A percentile compares a stretch with the other conserved stretches of the same genome.
phyloP scores from a whole-genome alignment of 2,113 vertebrate genomes.

The Geococcyx californianus region DNA sequence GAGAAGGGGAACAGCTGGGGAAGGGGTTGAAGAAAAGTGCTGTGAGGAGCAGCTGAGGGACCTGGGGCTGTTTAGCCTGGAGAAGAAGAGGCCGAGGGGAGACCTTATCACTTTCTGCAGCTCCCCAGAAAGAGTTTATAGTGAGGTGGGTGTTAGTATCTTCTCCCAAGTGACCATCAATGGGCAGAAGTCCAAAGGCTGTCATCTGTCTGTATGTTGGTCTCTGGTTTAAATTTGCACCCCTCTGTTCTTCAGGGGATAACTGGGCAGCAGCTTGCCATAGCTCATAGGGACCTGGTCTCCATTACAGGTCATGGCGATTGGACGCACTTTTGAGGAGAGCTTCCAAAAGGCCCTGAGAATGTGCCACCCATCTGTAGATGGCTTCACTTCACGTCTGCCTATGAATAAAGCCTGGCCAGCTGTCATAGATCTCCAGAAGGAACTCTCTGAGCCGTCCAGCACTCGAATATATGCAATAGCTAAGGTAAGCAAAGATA shows the following conservation, averaged over 20 bases:
- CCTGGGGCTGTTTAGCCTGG: too few species aligned
- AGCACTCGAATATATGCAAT: conserved; percentile 89
- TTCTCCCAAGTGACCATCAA: background rate
- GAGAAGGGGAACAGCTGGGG: too few species aligned
- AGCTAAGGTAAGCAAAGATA: conserved; percentile 83
- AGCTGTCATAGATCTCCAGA: conserved; percentile 74
- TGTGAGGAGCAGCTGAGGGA: too few species aligned
- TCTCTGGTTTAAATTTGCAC: background rate
- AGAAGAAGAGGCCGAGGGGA: too few species aligned
- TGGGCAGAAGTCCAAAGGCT: background rate
- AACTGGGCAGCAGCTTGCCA: background rate
- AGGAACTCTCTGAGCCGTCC: conserved; percentile 87
- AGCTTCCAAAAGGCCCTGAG: conserved; percentile 94
- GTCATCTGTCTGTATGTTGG: background rate
- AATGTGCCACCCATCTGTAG: conserved; percentile 93
- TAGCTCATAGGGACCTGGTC: background rate
- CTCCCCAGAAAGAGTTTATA: too few species aligned
- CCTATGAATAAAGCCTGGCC: conserved; percentile 91
- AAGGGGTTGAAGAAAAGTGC: too few species aligned
- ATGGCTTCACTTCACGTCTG: conserved; percentile 86
- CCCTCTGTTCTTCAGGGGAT: background rate
- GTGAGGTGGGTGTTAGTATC: too few species aligned
- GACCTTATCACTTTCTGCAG: too few species aligned
- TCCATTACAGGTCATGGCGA: conserved; percentile 87
- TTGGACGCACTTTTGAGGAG: conserved; percentile 94